Conservation (phyloP, 1,140 invertebrate genomes). For the Papilio machaon region DNA sequence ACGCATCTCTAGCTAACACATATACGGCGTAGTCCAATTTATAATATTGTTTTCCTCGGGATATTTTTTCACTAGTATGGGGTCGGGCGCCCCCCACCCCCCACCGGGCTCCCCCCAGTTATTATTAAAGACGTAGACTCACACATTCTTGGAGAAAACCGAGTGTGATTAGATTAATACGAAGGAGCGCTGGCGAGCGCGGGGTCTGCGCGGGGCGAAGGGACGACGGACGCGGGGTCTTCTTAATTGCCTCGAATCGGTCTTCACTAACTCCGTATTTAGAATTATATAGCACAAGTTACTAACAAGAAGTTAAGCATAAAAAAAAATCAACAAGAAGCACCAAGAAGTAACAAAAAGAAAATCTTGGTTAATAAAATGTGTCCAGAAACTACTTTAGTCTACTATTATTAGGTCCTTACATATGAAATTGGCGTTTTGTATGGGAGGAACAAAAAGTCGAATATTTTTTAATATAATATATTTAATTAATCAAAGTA, state of each 20-base stretch:
- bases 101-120: constrained; percentile 60
- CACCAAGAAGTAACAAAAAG: too few relatives aligned
- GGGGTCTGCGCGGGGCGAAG: background rate
- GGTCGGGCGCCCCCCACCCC: constrained; percentile 47
- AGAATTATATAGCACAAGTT: constrained; percentile 2
- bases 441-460: too few relatives aligned
- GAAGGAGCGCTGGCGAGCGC: constrained; percentile 43
- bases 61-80: constrained; percentile 81
- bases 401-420: too few relatives aligned
- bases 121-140: constrained; percentile 81
- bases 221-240: constrained; percentile 28
- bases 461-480: too few relatives aligned
- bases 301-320: background rate
- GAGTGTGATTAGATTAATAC: constrained; percentile 81
- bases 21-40: constrained; percentile 68
- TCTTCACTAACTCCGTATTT: constrained; percentile 13
- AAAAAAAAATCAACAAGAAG: background rate
- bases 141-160: constrained; percentile 75
- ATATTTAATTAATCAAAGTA: too few relatives aligned
- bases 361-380: too few relatives aligned
- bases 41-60: constrained; percentile 81
- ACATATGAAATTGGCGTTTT: too few relatives aligned
- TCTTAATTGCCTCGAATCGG: constrained; percentile 40
- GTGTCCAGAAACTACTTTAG: too few relatives aligned
- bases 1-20: constrained; percentile 45